Conservation (phyloP, 2,888 invertebrate genomes). For the Eilema depressum region DNA sequence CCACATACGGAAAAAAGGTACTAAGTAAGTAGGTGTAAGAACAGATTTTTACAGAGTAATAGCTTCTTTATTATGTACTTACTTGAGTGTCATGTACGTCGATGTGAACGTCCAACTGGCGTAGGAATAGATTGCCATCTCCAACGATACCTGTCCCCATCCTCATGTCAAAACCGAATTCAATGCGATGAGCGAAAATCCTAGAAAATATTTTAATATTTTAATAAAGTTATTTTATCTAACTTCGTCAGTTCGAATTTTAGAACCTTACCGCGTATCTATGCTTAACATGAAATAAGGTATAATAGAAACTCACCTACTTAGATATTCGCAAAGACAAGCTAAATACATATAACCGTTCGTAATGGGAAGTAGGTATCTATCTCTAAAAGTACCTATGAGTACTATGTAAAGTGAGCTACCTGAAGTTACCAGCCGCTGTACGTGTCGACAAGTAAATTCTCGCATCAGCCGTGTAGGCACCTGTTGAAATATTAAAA, state of each 20-base stretch:
- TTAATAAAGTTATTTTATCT: too few species aligned
- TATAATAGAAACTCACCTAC: too few species aligned
- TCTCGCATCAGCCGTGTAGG: conserved; percentile 61
- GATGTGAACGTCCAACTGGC: conserved; percentile 63
- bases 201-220: conserved; percentile 43
- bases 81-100: conserved; percentile 66
- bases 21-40: background rate
- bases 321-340: too few species aligned
- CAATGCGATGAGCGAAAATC: conserved; percentile 67
- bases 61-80: conserved; percentile 40
- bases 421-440: conserved; percentile 68
- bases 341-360: too few species aligned
- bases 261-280: too few species aligned
- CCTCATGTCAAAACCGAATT: conserved; percentile 58
- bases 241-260: too few species aligned
- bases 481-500: conserved; percentile 47
- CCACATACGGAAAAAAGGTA: too few species aligned
- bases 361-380: too few species aligned
- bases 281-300: too few species aligned
- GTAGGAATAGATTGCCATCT: conserved; percentile 61
- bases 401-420: conserved; percentile 6
- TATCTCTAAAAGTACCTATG: background rate
- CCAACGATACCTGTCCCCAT: conserved; percentile 62
- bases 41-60: background rate
- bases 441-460: conserved; percentile 56